phyloP scores from a whole-genome alignment of 2,113 vertebrate genomes.

The Erythrocercus mccallii region DNA sequence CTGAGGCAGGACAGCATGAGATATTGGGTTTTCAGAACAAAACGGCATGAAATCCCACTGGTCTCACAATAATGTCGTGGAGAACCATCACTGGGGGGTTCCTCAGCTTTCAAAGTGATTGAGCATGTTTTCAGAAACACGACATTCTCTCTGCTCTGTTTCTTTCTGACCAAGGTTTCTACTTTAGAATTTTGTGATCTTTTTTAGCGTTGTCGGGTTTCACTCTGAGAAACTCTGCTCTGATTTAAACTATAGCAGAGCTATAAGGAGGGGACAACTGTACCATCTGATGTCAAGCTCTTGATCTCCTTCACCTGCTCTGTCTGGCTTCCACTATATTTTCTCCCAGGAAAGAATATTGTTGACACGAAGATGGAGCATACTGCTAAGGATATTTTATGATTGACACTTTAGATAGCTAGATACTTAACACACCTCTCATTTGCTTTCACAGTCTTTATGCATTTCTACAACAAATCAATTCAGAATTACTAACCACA shows the following conservation, averaged over 20 bases:
- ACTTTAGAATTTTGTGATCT: not conserved
- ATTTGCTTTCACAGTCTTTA: not conserved
- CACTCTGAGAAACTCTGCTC: not conserved
- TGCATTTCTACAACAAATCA: not conserved
- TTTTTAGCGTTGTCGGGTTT: not conserved
- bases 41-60: not conserved
- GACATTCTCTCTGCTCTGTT: not conserved
- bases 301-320: not conserved
- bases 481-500: not conserved
- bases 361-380: not conserved
- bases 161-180: not conserved
- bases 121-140: not conserved
- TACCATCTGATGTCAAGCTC: not conserved
- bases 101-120: not conserved
- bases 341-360: not conserved
- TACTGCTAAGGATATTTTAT: not conserved
- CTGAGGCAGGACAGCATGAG: not conserved
- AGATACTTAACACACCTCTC: not conserved
- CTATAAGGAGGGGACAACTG: fast-evolving
- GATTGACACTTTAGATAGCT: not conserved
- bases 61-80: not conserved
- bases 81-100: not conserved
- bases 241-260: not conserved
- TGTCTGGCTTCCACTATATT: not conserved
- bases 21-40: not conserved